phyloP scores from a whole-genome alignment of 2,888 invertebrate genomes.

The Alentia gelatinosa region DNA sequence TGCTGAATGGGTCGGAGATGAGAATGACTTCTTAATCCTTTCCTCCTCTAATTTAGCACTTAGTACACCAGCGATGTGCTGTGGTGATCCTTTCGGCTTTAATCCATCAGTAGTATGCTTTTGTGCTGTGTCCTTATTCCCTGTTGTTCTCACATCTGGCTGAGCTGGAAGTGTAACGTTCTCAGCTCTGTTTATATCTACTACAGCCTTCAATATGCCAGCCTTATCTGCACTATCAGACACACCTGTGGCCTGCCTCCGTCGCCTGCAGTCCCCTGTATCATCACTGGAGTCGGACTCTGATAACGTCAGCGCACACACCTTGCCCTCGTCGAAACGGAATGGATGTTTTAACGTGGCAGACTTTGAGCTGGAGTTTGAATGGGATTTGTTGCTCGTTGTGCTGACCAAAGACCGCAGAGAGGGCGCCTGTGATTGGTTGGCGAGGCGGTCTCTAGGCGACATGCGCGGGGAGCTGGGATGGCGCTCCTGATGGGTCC shows the following conservation, averaged over 20 bases:
- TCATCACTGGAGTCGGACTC: conserved; percentile 11
- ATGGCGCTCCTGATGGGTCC: neutral
- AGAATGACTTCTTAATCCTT: neutral
- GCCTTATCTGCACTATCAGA: conserved; percentile 8
- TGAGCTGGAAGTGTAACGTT: neutral
- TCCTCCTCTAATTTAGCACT: too few relatives aligned
- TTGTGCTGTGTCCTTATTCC: neutral
- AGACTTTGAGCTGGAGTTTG: conserved; percentile 16
- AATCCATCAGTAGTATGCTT: neutral
- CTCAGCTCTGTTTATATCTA: neutral
- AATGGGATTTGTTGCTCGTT: neutral
- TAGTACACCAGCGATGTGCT: neutral
- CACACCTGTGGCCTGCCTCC: neutral
- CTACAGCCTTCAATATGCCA: neutral
- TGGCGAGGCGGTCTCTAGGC: neutral
- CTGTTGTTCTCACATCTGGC: neutral
- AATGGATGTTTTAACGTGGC: neutral
- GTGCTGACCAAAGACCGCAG: neutral
- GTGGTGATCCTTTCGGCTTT: neutral
- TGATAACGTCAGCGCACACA: conserved; percentile 19
- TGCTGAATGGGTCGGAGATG: neutral
- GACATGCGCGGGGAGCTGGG: neutral
- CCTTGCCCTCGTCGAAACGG: conserved; percentile 15
- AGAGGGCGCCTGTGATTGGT: neutral
- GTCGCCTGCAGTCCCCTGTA: neutral